Evolutionary conservation across 2,797 vertebrate species (phyloP), one percentile per base, ranked within the genome.

Genomic region (Paramormyrops hopkinsi): DNA sequence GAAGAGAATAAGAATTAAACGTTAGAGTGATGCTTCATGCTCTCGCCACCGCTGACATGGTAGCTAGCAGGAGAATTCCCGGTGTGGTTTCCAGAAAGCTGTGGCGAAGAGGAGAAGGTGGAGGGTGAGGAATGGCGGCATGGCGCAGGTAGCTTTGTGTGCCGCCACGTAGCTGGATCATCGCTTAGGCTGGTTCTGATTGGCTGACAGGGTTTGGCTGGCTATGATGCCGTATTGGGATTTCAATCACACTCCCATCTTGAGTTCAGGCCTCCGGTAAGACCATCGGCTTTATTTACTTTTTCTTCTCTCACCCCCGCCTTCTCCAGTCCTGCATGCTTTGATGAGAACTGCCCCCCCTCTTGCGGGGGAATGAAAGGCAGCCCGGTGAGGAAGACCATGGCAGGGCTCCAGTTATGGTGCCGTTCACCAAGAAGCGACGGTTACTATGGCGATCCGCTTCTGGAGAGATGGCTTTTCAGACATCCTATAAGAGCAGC

Each of bases 311-410:
- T 14, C 3, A 33, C 76, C 25, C 69, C 14, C 1, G 14, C 51
- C 6, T 79, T 19, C 17, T 46, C 22, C 11, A 11, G 44, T 50
- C 44, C 17, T 5, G 17, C 79, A 44, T 9, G 79, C 79, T 19
- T 84, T 84, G 73, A n/a, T 76, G 69, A 41, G 14, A 29, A 37
- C 11, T 1, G n/a, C n/a, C 65, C 41, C 82, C 9, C 1, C n/a
- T 33, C 48, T 50, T 83, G 29, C 22, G 48, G 54, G 59, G 83
- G 87, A 88, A 76, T 84, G 79, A 90, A 65, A 88, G 82, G 82
- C 56, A 50, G 87, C 85, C 44, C 19, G 19, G 86, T 22, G 25
- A 14, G 25, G 65, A 69, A 29, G 65, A 69, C 29, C 29, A 33
- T 69, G 65, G 29, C 12, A 0, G 2, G 73, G 2, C 73, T 44